Percentiles rank a stretch among this genome's conserved stretches.
These are phyloP conservation scores for Cavia porcellus DNA, from an alignment of 2,113 vertebrate species.

Conservation along the genomic window DNA sequence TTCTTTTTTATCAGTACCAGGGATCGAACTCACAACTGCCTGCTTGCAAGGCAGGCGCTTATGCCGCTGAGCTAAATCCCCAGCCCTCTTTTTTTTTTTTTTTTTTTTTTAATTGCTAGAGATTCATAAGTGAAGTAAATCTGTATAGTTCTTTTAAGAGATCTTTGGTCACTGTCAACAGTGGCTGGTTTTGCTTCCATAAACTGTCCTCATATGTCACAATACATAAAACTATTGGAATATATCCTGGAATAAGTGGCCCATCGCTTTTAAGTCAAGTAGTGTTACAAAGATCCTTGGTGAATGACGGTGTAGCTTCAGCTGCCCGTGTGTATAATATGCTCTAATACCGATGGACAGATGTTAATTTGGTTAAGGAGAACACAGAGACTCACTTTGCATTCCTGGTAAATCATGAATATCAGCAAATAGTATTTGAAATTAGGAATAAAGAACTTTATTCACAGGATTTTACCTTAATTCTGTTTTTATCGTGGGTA, in stretches of 20 bases:
- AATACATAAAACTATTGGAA: not conserved
- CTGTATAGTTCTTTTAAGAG: not conserved
- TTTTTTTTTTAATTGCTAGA: no score
- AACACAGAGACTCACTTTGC: not conserved
- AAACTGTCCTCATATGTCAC: not conserved
- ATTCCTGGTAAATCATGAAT: constrained; percentile 48
- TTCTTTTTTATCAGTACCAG: no score
- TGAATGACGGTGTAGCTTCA: not conserved
- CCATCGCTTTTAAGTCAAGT: not conserved
- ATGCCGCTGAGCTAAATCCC: no score
- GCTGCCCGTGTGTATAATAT: not conserved
- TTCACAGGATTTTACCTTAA: constrained; percentile 7
- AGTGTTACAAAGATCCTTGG: not conserved
- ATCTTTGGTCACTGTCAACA: not conserved
- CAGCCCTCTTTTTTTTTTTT: not conserved
- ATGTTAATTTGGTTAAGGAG: constrained; percentile 42
- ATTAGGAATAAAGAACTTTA: constrained; percentile 27
- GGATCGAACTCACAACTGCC: no score
- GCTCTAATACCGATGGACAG: not conserved
- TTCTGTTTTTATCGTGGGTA: constrained; percentile 16
- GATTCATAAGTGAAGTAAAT: not conserved
- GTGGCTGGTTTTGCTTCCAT: not conserved
- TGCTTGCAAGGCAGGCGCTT: no score
- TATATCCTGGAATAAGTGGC: not conserved
- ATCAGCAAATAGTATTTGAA: constrained; percentile 35